Evolutionary conservation across 2,113 vertebrate species (phyloP), one percentile per base, ranked within the genome.

Genomic region (Vimba vimba): DNA sequence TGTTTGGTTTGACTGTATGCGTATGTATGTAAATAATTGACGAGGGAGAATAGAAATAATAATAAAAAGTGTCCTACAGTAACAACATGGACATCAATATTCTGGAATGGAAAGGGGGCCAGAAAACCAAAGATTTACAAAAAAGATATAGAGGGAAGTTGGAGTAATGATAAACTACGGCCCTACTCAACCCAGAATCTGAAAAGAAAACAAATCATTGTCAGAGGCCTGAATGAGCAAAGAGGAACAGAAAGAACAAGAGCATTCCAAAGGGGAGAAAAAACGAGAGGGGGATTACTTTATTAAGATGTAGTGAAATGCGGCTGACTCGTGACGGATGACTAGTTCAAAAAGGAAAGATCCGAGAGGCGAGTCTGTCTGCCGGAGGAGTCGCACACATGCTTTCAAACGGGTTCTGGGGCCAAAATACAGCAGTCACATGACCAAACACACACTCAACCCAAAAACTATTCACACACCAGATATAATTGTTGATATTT

Each of bases 291-390:
- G 91, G 91, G 92, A 94, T 94, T 93, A 93, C 93, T 94, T 94
- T 93, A 95, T 95, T 94, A 95, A 95, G 94, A 94, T 94, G 91
- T 94, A 95, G 93, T 94, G 94, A 94, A 95, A 94, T 86, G 91
- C 90, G 85, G 91, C 92, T 92, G 91, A 87, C 89, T 90, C 86
- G 89, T 95, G 94, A 95, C 93, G 90, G 92, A 95, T 95, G 94
- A 93, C 91, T 64, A 79, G 88, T 88, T 87, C 62, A 88, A 90
- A 93, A 93, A 90, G 90, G 86, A 92, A 88, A 86, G 82, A 87
- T 90, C 91, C 87, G 87, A 91, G 82, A 90, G 90, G 90, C 90
- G 91, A 91, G 94, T 94, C 91, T 90, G 93, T 94, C 92, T 93
- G 83, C 25, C 74, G 89, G 88, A 80, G 85, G 91, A 92, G 80